Base-by-base conservation (phyloP, 2,797 vertebrate species). In the Moxostoma hubbsi region DNA sequence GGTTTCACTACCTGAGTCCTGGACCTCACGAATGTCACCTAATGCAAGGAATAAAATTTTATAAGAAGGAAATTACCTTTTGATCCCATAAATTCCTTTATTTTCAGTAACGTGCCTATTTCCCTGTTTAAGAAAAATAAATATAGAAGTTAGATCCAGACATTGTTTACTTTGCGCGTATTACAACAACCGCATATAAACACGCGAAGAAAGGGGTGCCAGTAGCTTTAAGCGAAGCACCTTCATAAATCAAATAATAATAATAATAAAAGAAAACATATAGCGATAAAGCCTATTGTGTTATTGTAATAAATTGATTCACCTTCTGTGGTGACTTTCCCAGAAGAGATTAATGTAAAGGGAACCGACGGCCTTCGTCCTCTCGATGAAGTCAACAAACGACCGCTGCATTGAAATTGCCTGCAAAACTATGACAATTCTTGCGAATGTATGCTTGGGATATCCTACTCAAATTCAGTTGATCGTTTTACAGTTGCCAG, bases 71-170 rank as follows among this genome's bases (percentile, higher is more conserved):
- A 69, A 43, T 92, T 93, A 95, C 94, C 94, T 94, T 93, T 92
- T 89, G 93, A 94, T 90, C 93, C 93, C 93, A 95, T 94, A 93
- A 92, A 94, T 93, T 80, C 91, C 86, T 87, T 85, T 88, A 90
- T 89, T 86, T 77, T 82, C 85, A 55, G 77, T 79, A 64, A 55
- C 51, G 86, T 89, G 85, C 88, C 80, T 89, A 88, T 87, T 85
- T 88, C 87, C 92, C 92, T 92, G 92, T 89, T 89, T 87, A 73
- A 70, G 70, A 76, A 73, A 87, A 80, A 90, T 85, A 90, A 59
- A 86, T 68, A 82, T 15, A 86, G 72, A 87, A 81, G 73, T 84
- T 66, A 85, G 72, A 64, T 82, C 76, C 82, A 87, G 73, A 81
- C 75, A 69, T 57, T 58, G 57, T 36, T 72, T 57, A 73, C 63